These are phyloP conservation scores for Bilobella aurantiaca DNA, from an alignment of 1,140 invertebrate species.

Conservation along the genomic window DNA sequence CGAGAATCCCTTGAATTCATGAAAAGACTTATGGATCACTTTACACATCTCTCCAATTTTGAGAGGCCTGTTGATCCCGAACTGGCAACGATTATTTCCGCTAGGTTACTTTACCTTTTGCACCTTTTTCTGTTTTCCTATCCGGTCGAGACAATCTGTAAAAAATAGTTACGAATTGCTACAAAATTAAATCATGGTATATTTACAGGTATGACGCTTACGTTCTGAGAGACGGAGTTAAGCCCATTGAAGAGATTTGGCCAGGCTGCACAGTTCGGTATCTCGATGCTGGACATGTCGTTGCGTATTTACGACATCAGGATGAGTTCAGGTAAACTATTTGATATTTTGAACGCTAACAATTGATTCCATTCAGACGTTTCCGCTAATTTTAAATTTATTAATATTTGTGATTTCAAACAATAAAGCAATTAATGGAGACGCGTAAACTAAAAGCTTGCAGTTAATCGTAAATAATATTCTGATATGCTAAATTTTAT, in stretches of 20 bases:
- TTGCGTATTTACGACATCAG: slow-evolving; percentile 75
- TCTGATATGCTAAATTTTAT: not conserved
- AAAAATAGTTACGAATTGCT: not conserved
- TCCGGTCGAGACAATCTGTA: not conserved
- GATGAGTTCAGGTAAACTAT: slow-evolving; percentile 65
- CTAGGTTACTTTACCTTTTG: not conserved
- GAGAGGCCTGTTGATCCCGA: not conserved
- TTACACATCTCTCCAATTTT: not conserved
- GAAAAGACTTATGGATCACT: slow-evolving; percentile 68
- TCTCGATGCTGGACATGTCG: slow-evolving; percentile 79
- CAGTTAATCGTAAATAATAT: no score
- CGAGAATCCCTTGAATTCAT: slow-evolving; percentile 75
- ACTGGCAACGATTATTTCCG: not conserved
- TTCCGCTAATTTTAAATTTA: not conserved
- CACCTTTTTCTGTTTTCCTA: not conserved
- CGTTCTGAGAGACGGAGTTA: slow-evolving; percentile 71
- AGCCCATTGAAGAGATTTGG: slow-evolving; percentile 76
- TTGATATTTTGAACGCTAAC: not conserved
- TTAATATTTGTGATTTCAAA: not conserved
- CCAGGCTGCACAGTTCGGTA: slow-evolving; percentile 76
- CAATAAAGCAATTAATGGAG: not conserved
- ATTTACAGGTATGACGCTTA: slow-evolving; percentile 67
- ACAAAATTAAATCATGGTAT: not conserved
- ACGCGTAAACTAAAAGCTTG: not conserved
- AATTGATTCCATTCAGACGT: not conserved